Evolutionary conservation across 1,140 invertebrate species (phyloP), one percentile per base, ranked within the genome.

Genomic region (Callitettix versicolor): DNA sequence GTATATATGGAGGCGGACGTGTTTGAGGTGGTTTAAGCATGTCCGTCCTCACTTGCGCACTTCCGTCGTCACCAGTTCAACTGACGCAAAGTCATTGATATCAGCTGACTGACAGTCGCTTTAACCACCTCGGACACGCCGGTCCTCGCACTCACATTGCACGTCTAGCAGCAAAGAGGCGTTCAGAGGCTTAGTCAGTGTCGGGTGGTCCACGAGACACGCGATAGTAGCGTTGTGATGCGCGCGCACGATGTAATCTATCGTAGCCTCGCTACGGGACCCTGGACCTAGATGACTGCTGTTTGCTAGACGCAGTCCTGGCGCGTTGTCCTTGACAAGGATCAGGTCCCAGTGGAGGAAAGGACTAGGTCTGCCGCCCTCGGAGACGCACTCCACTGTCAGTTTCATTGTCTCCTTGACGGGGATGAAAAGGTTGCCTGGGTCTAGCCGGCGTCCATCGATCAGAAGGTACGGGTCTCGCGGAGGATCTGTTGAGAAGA

Each of bases 381-480:
- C 86, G 49, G 84, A 85, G 4, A 88, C 80, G 65, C 89, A 93
- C 58, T 85, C 78, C 49, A 92, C 77, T 40, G 80, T 82, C 26
- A 91, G 71, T 62, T 84, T 83, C 7, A 82, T 82, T 63, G 85
- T 85, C 68, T 89, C 86, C 63, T 85, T 79, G 11, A 88, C 85
- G 1, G 85, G 85, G 60, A 89, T 81, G 70, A 87, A 89, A 47
- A 84, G 80, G 70, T 88, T 89, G 55, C 86, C 84, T 0, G 85
- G 81, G 72, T 88, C 86, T 60, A 89, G 71, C 24, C 86, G 78
- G 12, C 84, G 71, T 6, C 85, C 84, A 67, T 88, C 86, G 65
- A 88, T 85, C 63, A 85, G 74, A 61, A 88, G 73, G 67, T 88
- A 89, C 48, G 84, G 84, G 17, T 83, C 79, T 50, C 83, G 78